phyloP scores from a whole-genome alignment of 2,888 invertebrate species.

The Lamellibrachia columna region DNA sequence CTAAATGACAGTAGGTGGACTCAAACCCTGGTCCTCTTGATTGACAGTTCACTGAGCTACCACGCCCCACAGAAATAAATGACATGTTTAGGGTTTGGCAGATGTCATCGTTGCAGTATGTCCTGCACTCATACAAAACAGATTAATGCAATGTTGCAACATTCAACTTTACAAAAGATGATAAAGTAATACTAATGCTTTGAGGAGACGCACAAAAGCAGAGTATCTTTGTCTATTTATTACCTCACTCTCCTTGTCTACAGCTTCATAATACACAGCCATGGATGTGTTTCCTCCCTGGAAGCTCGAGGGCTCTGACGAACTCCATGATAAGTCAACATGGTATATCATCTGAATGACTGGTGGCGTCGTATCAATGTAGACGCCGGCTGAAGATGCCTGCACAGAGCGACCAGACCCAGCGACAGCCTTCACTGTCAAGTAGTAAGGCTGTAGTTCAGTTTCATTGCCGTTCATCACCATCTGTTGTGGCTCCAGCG shows the following conservation, averaged over 20 bases:
- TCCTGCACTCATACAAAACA: no score
- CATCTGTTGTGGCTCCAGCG: neutral
- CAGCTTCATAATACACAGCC: neutral
- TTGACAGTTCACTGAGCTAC: no score
- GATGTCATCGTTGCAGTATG: no score
- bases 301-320: neutral
- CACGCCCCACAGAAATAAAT: no score
- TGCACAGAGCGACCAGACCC: neutral
- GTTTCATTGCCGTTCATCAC: neutral
- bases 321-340: neutral
- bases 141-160: no score
- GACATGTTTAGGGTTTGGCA: no score
- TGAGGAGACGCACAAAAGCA: no score
- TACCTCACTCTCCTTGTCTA: neutral
- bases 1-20: no score
- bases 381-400: neutral
- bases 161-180: no score
- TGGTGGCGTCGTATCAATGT: neutral
- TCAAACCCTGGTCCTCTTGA: no score
- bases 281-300: neutral
- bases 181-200: no score
- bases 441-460: neutral
- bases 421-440: neutral
- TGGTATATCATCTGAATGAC: neutral
- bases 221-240: no score